phyloP scores from a whole-genome alignment of 2,797 vertebrate genomes.

The Artibeus jamaicensis region DNA sequence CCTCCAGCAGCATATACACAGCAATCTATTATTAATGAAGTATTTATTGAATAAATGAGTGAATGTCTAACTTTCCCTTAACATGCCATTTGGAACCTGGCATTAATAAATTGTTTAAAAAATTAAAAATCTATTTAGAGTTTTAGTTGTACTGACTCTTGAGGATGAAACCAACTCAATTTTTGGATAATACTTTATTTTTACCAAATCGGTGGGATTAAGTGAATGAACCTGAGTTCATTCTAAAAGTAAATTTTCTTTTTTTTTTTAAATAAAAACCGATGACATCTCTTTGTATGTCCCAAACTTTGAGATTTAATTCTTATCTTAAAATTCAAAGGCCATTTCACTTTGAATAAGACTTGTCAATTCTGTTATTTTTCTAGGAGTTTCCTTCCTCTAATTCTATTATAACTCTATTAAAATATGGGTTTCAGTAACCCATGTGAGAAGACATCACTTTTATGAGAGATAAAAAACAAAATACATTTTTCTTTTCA shows the following conservation, averaged over 20 bases:
- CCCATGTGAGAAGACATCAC: background rate
- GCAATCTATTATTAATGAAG: background rate
- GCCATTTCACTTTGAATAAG: background rate
- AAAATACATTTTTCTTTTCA: background rate
- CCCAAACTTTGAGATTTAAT: background rate
- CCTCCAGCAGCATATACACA: background rate
- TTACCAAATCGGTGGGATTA: background rate
- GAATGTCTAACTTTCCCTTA: background rate
- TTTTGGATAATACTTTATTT: background rate
- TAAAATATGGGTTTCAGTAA: background rate
- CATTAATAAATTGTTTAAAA: background rate
- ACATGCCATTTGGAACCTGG: background rate
- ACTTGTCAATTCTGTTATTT: background rate
- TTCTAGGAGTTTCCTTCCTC: background rate
- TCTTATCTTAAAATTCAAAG: background rate
- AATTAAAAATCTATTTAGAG: background rate
- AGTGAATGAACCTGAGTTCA: background rate
- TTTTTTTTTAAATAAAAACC: background rate
- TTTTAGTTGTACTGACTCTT: background rate
- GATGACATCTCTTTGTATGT: background rate
- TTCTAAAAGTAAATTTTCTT: background rate
- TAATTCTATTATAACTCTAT: background rate
- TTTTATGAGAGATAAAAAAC: background rate
- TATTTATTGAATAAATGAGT: background rate
- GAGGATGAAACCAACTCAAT: background rate